These are phyloP conservation scores for Drosophila pallidifrons DNA, from an alignment of 1,140 invertebrate species.

Conservation along the genomic window DNA sequence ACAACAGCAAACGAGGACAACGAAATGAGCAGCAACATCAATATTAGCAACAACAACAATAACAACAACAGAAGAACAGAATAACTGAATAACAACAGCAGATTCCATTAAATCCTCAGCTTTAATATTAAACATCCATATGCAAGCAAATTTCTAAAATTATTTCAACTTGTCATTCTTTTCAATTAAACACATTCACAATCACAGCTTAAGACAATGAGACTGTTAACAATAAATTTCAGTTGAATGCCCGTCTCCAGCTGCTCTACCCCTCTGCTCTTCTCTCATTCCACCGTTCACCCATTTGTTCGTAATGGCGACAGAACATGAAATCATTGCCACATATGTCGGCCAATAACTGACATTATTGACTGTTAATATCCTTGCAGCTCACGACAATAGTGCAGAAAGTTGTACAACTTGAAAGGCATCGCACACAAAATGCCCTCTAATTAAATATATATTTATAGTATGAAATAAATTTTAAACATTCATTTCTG, in stretches of 20 bases:
- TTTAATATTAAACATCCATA: slow-evolving; percentile 16
- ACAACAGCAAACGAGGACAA: slow-evolving; percentile 16
- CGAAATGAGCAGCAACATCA: background rate
- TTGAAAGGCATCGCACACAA: background rate
- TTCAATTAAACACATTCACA: slow-evolving; percentile 1
- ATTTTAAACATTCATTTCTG: too few species aligned
- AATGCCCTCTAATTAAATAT: slow-evolving; percentile 15
- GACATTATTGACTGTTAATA: slow-evolving; percentile 76
- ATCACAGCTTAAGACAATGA: slow-evolving; percentile 38
- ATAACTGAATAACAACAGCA: background rate
- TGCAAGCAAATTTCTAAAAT: background rate
- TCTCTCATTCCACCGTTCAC: background rate
- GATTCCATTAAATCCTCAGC: slow-evolving; percentile 8
- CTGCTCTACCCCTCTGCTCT: background rate
- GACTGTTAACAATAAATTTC: slow-evolving; percentile 44
- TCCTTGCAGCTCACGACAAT: slow-evolving; percentile 29
- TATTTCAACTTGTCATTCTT: slow-evolving; percentile 25
- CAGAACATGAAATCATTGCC: slow-evolving; percentile 70
- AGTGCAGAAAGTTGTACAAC: slow-evolving; percentile 1
- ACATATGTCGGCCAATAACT: slow-evolving; percentile 73
- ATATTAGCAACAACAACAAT: slow-evolving; percentile 1
- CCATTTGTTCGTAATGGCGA: slow-evolving; percentile 44
- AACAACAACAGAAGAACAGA: background rate
- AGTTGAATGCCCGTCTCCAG: slow-evolving; percentile 24
- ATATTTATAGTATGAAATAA: background rate